Evolutionary conservation across 2,797 vertebrate species (phyloP), one percentile per base, ranked within the genome.

Genomic region (Brotula barbata): DNA sequence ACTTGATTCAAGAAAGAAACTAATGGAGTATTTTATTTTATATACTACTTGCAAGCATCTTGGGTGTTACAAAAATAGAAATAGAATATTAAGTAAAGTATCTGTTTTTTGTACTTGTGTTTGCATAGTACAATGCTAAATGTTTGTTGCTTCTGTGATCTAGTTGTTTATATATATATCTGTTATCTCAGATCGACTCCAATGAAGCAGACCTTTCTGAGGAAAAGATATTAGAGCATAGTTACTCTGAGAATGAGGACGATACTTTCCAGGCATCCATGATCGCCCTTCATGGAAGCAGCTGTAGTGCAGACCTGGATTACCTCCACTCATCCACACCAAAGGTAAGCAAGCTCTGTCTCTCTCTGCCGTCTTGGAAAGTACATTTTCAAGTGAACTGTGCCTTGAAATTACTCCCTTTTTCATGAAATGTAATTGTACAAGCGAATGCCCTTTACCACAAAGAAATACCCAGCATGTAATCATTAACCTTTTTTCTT

Each of bases 171-270:
- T 80, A 64, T 78, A 72, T 60, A 75, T 49, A 44, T 84, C 81
- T 17, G 64, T 87, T 69, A 80, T 86, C 37, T 54, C 91, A 99
- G 96, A 94, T 98, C 75, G 94, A 97, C 75, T 89, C 93, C 53
- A 76, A 84, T 0, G 95, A 98, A 44, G 83, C 89, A 55, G 94
- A 95, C 74, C 62, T 94, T 61, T 80, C 49, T 31, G 93, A 93
- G 44, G 94, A 96, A 33, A 92, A 92, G 77, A 55, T 74, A 20
- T 85, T 94, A 46, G 92, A 92, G 63, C 91, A 81, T 0, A 87
- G 87, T 28, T 94, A 85, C 83, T 89, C 90, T 11, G 84, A 83
- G 3, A 89, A 92, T 11, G 89, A 90, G 33, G 92, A 92, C 19
- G 91, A 93, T 70, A 71, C 91, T 19, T 94, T 95, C 79, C 93